These are phyloP conservation scores for Stratiomys singularior DNA, from an alignment of 2,888 invertebrate species.

Conservation along the genomic window DNA sequence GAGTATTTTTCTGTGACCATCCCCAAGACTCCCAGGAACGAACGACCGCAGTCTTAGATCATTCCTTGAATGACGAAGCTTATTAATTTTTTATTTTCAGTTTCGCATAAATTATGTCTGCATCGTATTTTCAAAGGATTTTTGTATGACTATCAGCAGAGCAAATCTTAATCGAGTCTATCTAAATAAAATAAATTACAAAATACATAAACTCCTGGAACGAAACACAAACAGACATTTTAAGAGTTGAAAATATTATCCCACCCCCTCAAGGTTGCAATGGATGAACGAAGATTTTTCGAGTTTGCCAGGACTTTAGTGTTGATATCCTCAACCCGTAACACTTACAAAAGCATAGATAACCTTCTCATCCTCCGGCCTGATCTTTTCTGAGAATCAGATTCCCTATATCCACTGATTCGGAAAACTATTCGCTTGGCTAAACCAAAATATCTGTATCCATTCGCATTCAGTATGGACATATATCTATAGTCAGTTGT, in stretches of 20 bases:
- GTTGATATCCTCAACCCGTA: constrained; percentile 13
- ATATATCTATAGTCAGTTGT: constrained; percentile 17
- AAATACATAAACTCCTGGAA: constrained; percentile 12
- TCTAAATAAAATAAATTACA: constrained; percentile 35
- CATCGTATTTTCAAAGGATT: too few species aligned
- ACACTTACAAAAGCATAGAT: constrained; percentile 9
- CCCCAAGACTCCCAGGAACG: too few species aligned
- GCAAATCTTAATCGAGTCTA: constrained; percentile 33
- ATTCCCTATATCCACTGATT: constrained; percentile 32
- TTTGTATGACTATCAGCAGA: constrained; percentile 3
- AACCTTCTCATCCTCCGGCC: constrained; percentile 10
- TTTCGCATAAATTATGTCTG: too few species aligned
- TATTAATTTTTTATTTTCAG: too few species aligned
- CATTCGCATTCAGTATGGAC: not conserved
- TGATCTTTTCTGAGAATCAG: not conserved
- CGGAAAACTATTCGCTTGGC: constrained; percentile 41
- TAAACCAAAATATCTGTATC: constrained; percentile 22
- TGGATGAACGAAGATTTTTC: not conserved
- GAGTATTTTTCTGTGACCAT: too few species aligned
- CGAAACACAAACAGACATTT: not conserved
- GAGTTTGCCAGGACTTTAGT: constrained; percentile 21
- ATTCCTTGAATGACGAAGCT: too few species aligned
- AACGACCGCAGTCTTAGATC: too few species aligned
- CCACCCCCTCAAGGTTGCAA: too few species aligned
- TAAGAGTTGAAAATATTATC: too few species aligned